Percentiles rank a stretch among this genome's conserved stretches.
phyloP scores from a whole-genome alignment of 2,888 invertebrate species.

The Caradrina clavipalpis region DNA sequence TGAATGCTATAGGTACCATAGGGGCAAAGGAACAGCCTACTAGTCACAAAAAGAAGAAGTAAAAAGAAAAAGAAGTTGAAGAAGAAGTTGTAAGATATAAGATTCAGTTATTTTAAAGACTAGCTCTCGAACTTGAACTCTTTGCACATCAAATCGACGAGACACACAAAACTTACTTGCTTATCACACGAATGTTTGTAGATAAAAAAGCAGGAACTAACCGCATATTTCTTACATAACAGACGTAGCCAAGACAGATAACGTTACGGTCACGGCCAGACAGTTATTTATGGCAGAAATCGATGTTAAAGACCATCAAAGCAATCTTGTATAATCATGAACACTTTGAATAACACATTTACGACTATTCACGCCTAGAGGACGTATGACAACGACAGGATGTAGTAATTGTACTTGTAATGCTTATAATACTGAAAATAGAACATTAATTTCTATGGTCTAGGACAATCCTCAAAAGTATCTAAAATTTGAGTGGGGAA shows the following conservation, averaged over 20 bases:
- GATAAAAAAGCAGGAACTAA: constrained; percentile 29
- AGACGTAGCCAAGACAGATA: constrained; percentile 22
- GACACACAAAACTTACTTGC: constrained; percentile 11
- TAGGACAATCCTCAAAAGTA: neutral
- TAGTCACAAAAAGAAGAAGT: too few species aligned
- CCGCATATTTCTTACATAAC: constrained; percentile 21
- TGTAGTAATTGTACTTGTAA: constrained; percentile 20
- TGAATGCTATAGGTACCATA: neutral
- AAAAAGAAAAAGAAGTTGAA: too few species aligned
- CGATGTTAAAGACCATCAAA: constrained; percentile 24
- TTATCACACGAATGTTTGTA: constrained; percentile 20
- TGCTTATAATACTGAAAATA: constrained; percentile 4
- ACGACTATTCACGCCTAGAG: constrained; percentile 18
- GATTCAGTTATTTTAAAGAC: neutral
- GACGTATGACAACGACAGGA: constrained; percentile 33
- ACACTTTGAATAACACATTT: constrained; percentile 16
- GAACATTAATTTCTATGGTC: constrained; percentile 8
- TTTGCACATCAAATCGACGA: neutral
- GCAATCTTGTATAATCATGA: constrained; percentile 33
- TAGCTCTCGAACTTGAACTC: neutral
- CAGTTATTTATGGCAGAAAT: constrained; percentile 18
- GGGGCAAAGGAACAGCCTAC: neutral
- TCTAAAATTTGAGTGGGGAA: constrained; percentile 14
- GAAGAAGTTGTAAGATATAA: neutral
- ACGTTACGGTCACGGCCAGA: constrained; percentile 21